Percentiles rank a stretch among this genome's conserved stretches.
Conservation (phyloP, 2,113 vertebrate genomes). For the Brachypteracias leptosomus region DNA sequence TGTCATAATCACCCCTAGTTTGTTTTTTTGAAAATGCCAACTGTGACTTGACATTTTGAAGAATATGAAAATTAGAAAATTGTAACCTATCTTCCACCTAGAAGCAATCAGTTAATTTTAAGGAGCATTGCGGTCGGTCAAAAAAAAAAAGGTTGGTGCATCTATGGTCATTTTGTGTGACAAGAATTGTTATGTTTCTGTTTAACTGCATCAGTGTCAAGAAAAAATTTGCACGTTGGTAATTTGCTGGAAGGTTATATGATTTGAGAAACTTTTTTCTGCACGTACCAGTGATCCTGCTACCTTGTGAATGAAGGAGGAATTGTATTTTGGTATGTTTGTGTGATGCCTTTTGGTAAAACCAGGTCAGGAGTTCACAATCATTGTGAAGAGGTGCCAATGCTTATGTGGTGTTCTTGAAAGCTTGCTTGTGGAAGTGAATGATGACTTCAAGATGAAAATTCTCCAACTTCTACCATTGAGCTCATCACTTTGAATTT, state of each 20-base stretch:
- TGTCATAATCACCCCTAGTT: neutral
- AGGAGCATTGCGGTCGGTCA: neutral
- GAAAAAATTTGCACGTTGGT: neutral
- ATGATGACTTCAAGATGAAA: neutral
- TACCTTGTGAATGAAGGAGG: neutral
- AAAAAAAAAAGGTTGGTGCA: neutral
- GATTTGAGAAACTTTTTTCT: neutral
- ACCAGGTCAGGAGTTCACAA: neutral
- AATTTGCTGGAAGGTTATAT: neutral
- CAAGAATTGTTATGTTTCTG: neutral
- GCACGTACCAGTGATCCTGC: neutral
- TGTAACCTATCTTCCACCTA: neutral
- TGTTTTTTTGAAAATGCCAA: neutral
- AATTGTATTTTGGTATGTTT: neutral
- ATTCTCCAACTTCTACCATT: neutral
- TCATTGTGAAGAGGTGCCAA: neutral
- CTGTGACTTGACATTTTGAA: neutral
- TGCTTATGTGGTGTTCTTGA: neutral
- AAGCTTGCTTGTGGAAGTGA: neutral
- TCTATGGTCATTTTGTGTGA: neutral
- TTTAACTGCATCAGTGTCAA: neutral
- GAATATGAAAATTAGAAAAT: neutral
- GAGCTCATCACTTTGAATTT: neutral
- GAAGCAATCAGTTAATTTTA: neutral
- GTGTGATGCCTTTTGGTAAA: neutral